Percentiles rank a stretch among this genome's conserved stretches.
phyloP scores from a whole-genome alignment of 2,113 vertebrate species.

The Triplophysa tibetana region DNA sequence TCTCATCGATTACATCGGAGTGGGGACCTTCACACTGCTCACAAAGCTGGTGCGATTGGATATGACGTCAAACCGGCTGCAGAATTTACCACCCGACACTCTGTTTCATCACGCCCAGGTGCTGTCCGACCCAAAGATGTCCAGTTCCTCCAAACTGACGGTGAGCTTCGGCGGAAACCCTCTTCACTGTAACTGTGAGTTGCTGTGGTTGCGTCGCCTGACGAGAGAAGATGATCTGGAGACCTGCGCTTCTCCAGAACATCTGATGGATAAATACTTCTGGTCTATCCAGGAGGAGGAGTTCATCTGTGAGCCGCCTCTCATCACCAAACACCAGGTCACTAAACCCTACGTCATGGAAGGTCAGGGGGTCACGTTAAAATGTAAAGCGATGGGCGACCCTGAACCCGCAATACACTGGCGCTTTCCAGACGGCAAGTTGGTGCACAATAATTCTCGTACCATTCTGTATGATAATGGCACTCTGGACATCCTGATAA shows the following conservation, averaged over 20 bases:
- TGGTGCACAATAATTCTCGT: constrained; percentile 87
- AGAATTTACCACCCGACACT: constrained; percentile 88
- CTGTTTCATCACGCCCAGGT: constrained; percentile 80
- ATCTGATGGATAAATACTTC: constrained; percentile 89
- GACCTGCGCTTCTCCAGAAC: constrained; percentile 88
- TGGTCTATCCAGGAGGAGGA: constrained; percentile 95
- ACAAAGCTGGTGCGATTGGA: constrained; percentile 88
- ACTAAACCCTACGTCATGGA: constrained; percentile 84
- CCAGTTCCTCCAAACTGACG: constrained; percentile 76
- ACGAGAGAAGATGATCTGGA: constrained; percentile 86
- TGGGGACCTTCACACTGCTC: constrained; percentile 85
- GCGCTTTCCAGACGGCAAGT: constrained; percentile 85
- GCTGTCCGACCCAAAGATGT: constrained; percentile 73
- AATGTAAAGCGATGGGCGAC: constrained; percentile 87
- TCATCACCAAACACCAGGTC: constrained; percentile 83
- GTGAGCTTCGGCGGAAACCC: constrained; percentile 93
- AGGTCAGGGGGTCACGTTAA: constrained; percentile 85
- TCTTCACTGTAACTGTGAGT: constrained; percentile 90
- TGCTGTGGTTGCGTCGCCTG: constrained; percentile 87
- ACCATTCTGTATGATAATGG: constrained; percentile 83
- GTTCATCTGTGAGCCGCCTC: constrained; percentile 84
- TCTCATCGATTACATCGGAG: constrained; percentile 86
- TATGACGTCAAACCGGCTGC: constrained; percentile 91
- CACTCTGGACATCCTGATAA: constrained; percentile 89
- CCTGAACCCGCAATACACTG: constrained; percentile 89